Conservation (phyloP, 2,113 vertebrate genomes). For the Rutilus rutilus region DNA sequence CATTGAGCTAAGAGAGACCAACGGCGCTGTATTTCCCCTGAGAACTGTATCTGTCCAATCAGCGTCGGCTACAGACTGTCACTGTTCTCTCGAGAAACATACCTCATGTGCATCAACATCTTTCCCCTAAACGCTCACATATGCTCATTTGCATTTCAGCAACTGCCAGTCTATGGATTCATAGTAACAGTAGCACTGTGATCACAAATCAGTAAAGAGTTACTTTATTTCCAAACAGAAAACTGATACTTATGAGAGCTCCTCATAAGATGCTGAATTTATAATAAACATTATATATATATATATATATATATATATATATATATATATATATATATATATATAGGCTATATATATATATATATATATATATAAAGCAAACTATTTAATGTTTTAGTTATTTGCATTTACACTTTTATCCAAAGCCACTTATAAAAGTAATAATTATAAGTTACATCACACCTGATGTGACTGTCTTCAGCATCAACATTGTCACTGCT, state of each 20-base stretch:
- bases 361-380: too few species aligned
- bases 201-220: background rate
- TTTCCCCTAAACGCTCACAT: slow-evolving; percentile 28
- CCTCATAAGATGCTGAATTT: too few species aligned
- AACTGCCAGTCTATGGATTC: background rate
- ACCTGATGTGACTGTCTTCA: background rate
- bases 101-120: slow-evolving; percentile 21
- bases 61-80: background rate
- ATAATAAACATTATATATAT: too few species aligned
- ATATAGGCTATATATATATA: too few species aligned
- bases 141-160: slow-evolving; percentile 1
- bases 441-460: slow-evolving; percentile 3
- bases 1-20: background rate
- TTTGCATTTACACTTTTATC: too few species aligned
- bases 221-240: too few species aligned
- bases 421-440: too few species aligned
- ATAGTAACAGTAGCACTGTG: too few species aligned
- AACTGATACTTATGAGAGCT: too few species aligned
- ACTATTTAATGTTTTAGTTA: too few species aligned
- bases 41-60: slow-evolving; percentile 44
- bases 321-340: too few species aligned
- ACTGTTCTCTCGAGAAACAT: slow-evolving; percentile 28
- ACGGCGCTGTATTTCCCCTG: slow-evolving; percentile 1
- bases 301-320: too few species aligned
- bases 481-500: background rate